phyloP scores from a whole-genome alignment of 2,888 invertebrate genomes.

The Apamea anceps region DNA sequence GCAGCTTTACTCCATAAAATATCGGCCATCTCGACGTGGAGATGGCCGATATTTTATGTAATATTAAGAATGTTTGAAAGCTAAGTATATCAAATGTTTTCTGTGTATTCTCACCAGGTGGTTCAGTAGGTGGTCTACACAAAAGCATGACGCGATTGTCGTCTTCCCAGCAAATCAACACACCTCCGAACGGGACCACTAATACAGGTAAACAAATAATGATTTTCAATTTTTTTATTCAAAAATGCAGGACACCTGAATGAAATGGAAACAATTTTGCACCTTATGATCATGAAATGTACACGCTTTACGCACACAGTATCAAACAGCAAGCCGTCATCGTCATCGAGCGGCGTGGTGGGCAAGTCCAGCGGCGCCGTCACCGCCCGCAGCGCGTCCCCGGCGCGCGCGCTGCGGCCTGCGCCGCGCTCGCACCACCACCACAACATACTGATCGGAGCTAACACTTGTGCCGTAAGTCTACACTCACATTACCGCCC shows the following conservation, averaged over 20 bases:
- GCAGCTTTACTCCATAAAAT: no score
- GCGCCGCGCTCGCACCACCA: conserved; percentile 89
- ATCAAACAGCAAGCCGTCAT: conserved; percentile 70
- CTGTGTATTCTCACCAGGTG: conserved; percentile 80
- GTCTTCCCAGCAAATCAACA: conserved; percentile 94
- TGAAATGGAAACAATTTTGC: neutral
- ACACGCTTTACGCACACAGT: conserved; percentile 36
- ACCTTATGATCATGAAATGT: neutral
- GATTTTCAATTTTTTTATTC: no score
- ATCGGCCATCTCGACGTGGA: no score
- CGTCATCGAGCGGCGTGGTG: conserved; percentile 62
- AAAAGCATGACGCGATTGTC: conserved; percentile 96
- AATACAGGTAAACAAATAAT: conserved; percentile 72
- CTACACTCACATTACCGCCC: no score
- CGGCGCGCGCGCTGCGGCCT: conserved; percentile 86
- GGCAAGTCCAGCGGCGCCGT: conserved; percentile 64
- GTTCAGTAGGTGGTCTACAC: conserved; percentile 94
- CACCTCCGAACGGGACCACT: conserved; percentile 85
- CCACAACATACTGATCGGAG: conserved; percentile 85
- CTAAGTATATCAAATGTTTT: neutral
- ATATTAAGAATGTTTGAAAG: no score
- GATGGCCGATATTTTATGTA: no score
- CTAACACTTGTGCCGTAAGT: conserved; percentile 55
- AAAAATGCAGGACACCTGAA: no score
- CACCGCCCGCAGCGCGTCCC: conserved; percentile 75